Evolutionary conservation across 1,140 invertebrate species (phyloP).

Genomic region (Ceratitis capitata): DNA sequence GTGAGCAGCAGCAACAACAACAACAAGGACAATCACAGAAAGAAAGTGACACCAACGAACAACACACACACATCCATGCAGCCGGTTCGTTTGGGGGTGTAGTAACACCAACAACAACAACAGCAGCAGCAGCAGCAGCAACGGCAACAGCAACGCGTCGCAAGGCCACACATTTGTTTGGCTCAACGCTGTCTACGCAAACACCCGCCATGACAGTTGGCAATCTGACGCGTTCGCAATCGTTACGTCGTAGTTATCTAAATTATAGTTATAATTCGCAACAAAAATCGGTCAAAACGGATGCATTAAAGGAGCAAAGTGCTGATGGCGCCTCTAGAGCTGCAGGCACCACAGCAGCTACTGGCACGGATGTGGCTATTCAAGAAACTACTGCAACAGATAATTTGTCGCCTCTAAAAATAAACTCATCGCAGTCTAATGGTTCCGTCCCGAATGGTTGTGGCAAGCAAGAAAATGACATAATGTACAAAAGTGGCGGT

Average conservation of each 20-base stretch:
- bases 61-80: constrained; percentile 16
- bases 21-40: constrained; percentile 16
- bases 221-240: constrained; percentile 41
- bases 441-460: constrained; percentile 5
- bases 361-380: background rate
- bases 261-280: constrained; percentile 8
- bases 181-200: constrained; percentile 34
- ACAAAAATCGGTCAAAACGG: background rate
- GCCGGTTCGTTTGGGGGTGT: constrained; percentile 24
- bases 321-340: background rate
- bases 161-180: background rate
- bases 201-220: constrained; percentile 31
- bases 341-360: background rate
- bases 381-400: background rate
- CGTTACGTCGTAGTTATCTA: constrained; percentile 39
- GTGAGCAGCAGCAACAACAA: background rate
- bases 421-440: background rate
- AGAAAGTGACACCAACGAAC: background rate
- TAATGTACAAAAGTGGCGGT: background rate
- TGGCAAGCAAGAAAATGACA: background rate
- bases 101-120: background rate
- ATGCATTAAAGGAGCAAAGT: background rate
- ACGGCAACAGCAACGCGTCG: background rate
- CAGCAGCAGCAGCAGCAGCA: background rate
- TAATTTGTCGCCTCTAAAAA: background rate